phyloP scores from a whole-genome alignment of 2,888 invertebrate genomes.

The Acleris laterana region DNA sequence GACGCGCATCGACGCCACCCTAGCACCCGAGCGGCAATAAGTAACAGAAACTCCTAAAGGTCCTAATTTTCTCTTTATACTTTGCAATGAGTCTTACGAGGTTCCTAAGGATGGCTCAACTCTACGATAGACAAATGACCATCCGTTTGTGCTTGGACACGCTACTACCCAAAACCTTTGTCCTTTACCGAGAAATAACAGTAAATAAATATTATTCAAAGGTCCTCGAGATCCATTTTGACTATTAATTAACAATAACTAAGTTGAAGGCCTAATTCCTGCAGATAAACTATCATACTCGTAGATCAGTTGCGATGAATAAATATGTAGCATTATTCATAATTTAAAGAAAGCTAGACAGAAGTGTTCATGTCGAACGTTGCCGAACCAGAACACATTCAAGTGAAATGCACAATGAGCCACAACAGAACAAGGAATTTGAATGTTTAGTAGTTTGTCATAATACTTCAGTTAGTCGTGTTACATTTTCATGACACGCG shows the following conservation, averaged over 20 bases:
- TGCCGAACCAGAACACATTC: background rate
- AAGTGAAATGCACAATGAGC: background rate
- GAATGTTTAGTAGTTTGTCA: too few species aligned
- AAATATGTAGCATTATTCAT: slow-evolving; percentile 5
- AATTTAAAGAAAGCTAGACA: background rate
- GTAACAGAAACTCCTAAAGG: too few species aligned
- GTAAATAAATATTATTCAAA: slow-evolving; percentile 18
- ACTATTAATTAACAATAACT: slow-evolving; percentile 24
- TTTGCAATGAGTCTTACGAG: too few species aligned
- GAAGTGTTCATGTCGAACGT: background rate
- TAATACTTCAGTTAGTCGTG: too few species aligned
- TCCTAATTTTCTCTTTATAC: too few species aligned
- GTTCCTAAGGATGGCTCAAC: too few species aligned
- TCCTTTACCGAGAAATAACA: slow-evolving; percentile 7
- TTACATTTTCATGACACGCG: too few species aligned
- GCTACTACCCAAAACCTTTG: background rate
- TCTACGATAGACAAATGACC: background rate
- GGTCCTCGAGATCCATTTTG: slow-evolving; percentile 25
- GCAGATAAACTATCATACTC: slow-evolving; percentile 15
- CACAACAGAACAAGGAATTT: too few species aligned
- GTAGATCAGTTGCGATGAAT: slow-evolving; percentile 9
- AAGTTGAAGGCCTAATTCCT: slow-evolving; percentile 18
- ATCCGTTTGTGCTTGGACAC: slow-evolving; percentile 22
- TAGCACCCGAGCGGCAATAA: too few species aligned
- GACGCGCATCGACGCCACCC: too few species aligned